These are phyloP conservation scores for Pollenia angustigena DNA, from an alignment of 2,888 invertebrate genomes.

Conservation along the genomic window DNA sequence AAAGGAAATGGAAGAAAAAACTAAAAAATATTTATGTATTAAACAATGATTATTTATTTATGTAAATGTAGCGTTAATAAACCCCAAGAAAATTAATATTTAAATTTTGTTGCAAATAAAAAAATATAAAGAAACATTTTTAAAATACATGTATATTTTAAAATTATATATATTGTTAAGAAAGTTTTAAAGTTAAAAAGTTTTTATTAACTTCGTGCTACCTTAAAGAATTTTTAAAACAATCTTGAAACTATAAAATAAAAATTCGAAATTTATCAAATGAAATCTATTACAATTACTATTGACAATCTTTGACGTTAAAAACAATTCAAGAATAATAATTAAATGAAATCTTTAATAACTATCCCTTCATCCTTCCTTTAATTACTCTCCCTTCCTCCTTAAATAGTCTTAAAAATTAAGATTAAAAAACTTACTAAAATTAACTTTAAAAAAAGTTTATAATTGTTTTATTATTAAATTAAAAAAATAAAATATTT, in stretches of 20 bases:
- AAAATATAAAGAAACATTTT: background rate
- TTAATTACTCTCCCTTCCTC: background rate
- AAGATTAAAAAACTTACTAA: too few relatives aligned
- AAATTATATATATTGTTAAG: slow-evolving; percentile 36
- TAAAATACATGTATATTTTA: slow-evolving; percentile 23
- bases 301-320: slow-evolving; percentile 72
- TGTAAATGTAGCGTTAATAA: slow-evolving; percentile 38
- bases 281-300: slow-evolving; percentile 70
- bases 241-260: slow-evolving; percentile 33
- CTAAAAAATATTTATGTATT: slow-evolving; percentile 37
- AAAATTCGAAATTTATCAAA: slow-evolving; percentile 63
- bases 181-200: slow-evolving; percentile 23
- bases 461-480: too few relatives aligned
- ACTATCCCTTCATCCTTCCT: background rate
- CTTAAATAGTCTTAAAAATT: too few relatives aligned
- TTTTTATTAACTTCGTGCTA: slow-evolving; percentile 39
- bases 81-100: background rate
- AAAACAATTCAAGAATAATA: slow-evolving; percentile 44
- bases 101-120: slow-evolving; percentile 48
- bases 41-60: slow-evolving; percentile 46
- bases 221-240: slow-evolving; percentile 37
- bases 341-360: background rate
- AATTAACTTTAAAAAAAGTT: too few relatives aligned
- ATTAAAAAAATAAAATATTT: too few relatives aligned
- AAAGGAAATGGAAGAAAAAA: background rate